A percentile compares a stretch with the other conserved stretches of the same genome.
phyloP scores from a whole-genome alignment of 2,113 vertebrate genomes.

The Myotis davidii region DNA sequence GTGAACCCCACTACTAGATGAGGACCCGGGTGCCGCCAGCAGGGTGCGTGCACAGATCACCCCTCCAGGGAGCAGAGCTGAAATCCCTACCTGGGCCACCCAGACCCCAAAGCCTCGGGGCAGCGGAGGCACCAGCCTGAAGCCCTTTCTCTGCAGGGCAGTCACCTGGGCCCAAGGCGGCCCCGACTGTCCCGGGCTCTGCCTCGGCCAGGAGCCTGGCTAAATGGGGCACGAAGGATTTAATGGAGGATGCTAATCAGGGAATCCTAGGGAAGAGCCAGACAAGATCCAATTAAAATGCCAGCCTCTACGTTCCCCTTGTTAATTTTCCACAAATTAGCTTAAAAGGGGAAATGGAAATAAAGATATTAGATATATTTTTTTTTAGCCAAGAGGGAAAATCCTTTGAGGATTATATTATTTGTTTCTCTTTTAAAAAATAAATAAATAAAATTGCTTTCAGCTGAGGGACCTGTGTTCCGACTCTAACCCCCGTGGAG shows the following conservation, averaged over 20 bases:
- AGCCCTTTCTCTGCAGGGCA: not conserved
- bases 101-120: not conserved
- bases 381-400: conserved; percentile 83
- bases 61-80: not conserved
- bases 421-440: conserved; percentile 77
- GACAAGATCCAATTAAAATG: conserved; percentile 87
- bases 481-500: not conserved
- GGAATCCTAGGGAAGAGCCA: conserved; percentile 83
- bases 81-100: not conserved
- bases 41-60: too few relatives aligned
- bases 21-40: not conserved
- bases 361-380: conserved; percentile 83
- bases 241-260: conserved; percentile 85
- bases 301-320: conserved; percentile 83
- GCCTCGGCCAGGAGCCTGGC: not conserved
- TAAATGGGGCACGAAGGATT: conserved; percentile 74
- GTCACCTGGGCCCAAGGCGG: accelerated
- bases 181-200: not conserved
- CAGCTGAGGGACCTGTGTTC: not conserved
- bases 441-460: conserved; percentile 54
- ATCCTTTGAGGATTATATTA: conserved; percentile 85
- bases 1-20: not conserved
- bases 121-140: not conserved
- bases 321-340: conserved; percentile 91
- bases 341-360: conserved; percentile 86